A percentile compares a stretch with the other conserved stretches of the same genome.
phyloP scores from a whole-genome alignment of 2,888 invertebrate species.

The Chydorus sphaericus region DNA sequence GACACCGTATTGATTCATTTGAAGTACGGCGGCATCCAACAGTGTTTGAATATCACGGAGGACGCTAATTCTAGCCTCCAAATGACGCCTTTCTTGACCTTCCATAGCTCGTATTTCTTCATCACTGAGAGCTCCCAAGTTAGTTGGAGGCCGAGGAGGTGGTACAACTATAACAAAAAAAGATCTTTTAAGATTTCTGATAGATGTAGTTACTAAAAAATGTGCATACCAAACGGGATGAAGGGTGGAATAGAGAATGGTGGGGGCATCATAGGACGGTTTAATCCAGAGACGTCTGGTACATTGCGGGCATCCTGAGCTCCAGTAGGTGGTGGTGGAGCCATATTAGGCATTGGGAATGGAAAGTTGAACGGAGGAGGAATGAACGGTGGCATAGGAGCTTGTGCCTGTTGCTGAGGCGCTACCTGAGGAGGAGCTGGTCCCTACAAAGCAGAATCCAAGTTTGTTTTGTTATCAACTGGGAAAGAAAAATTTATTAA shows the following conservation, averaged over 20 bases:
- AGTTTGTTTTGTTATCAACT: too few species aligned
- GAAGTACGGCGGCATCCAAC: conserved; percentile 79
- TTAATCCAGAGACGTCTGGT: conserved; percentile 11
- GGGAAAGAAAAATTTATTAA: too few species aligned
- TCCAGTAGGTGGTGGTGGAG: conserved; percentile 4
- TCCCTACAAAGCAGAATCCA: conserved; percentile 25
- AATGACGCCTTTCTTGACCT: conserved; percentile 67
- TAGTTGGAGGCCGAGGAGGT: conserved; percentile 58
- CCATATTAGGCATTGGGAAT: conserved; percentile 4
- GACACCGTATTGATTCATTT: conserved; percentile 85
- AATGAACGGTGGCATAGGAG: conserved; percentile 17
- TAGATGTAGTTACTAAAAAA: neutral
- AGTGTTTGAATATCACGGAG: conserved; percentile 73
- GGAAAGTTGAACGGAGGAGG: conserved; percentile 16
- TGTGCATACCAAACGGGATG: conserved; percentile 31
- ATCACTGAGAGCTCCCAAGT: conserved; percentile 52
- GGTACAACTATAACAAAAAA: conserved; percentile 32
- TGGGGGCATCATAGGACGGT: conserved; percentile 21
- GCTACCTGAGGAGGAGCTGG: conserved; percentile 18
- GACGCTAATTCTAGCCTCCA: conserved; percentile 78
- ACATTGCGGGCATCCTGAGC: neutral
- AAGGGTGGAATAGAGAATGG: conserved; percentile 40
- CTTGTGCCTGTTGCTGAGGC: conserved; percentile 2
- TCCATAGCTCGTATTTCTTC: conserved; percentile 81
- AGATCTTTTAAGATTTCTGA: neutral